phyloP scores from a whole-genome alignment of 2,888 invertebrate genomes.

The Thelaira solivaga region DNA sequence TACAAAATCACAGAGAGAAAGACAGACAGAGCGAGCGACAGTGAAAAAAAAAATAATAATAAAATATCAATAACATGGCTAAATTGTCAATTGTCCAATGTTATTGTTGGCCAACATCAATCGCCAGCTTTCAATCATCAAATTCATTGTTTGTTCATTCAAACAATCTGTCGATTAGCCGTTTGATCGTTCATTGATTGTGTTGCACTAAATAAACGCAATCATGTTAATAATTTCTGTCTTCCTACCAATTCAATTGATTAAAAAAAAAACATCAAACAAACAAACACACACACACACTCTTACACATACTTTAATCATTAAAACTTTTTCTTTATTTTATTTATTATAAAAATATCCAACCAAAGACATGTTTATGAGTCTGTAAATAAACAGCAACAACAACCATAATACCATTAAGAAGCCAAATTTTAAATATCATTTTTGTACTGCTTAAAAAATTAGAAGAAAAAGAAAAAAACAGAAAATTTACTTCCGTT shows the following conservation, averaged over 20 bases:
- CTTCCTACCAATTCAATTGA: background rate
- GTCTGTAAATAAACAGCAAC: too few relatives aligned
- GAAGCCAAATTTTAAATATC: too few relatives aligned
- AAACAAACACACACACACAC: background rate
- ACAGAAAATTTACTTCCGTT: too few relatives aligned
- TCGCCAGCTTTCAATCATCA: conserved; percentile 3
- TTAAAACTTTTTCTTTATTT: too few relatives aligned
- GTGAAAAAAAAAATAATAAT: conserved; percentile 7
- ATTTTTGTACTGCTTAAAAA: too few relatives aligned
- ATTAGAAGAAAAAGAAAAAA: too few relatives aligned
- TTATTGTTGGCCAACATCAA: conserved; percentile 13
- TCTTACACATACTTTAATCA: too few relatives aligned
- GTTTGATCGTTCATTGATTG: conserved; percentile 11
- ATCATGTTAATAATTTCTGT: conserved; percentile 19
- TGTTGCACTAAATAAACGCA: conserved; percentile 27
- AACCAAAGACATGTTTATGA: too few relatives aligned
- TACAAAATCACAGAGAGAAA: background rate
- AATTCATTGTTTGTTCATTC: background rate
- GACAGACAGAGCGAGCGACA: background rate
- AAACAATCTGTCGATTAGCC: conserved; percentile 7
- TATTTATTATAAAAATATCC: too few relatives aligned
- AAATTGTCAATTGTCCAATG: conserved; percentile 41
- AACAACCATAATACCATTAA: too few relatives aligned
- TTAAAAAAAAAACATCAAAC: background rate
- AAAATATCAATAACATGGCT: conserved; percentile 47